These are phyloP conservation scores for Spinibarbus caldwelli DNA, from an alignment of 2,797 vertebrate genomes.

Conservation along the genomic window DNA sequence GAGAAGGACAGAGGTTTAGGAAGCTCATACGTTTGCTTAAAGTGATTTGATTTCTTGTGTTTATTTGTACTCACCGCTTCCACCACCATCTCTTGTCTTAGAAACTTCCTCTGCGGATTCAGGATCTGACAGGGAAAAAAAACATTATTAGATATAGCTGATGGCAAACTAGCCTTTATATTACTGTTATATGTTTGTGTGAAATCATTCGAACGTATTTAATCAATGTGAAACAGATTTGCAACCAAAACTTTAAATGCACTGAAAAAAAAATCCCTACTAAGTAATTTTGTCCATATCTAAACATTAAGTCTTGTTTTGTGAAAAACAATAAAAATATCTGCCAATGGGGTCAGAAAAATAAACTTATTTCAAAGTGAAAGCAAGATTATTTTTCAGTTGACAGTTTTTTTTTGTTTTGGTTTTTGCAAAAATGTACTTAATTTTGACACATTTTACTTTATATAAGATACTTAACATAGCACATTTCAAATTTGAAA, in stretches of 20 bases:
- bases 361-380: too few relatives aligned
- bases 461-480: too few relatives aligned
- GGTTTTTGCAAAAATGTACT: not conserved
- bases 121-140: conserved; percentile 79
- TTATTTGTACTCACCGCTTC: conserved; percentile 87
- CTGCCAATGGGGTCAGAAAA: too few relatives aligned
- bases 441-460: not conserved
- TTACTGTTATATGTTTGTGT: not conserved
- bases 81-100: conserved; percentile 97
- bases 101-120: conserved; percentile 92
- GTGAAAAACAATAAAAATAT: too few relatives aligned
- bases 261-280: too few relatives aligned
- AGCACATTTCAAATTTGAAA: too few relatives aligned
- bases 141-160: not conserved
- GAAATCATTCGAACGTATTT: not conserved
- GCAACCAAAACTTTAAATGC: not conserved
- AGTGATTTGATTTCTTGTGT: not conserved
- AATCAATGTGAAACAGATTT: not conserved
- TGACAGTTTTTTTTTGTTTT: too few relatives aligned
- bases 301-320: too few relatives aligned
- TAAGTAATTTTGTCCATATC: too few relatives aligned
- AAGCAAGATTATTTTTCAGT: not conserved
- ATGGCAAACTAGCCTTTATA: not conserved
- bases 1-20: not conserved
- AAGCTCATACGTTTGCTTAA: not conserved